phyloP scores from a whole-genome alignment of 2,888 invertebrate species.

The Tachystola acroxantha region DNA sequence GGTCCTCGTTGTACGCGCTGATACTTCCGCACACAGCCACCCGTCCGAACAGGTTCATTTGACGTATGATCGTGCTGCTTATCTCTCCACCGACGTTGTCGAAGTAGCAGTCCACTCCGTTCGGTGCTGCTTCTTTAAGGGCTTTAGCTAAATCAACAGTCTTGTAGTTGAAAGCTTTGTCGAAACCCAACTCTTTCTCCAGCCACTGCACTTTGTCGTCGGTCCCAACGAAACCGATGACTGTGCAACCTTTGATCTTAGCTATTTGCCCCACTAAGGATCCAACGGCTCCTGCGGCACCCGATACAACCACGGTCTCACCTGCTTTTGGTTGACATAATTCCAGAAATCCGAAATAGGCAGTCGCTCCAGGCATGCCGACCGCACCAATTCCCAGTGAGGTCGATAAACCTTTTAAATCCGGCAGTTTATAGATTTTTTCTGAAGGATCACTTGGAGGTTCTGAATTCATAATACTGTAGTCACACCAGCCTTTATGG shows the following conservation, averaged over 20 bases:
- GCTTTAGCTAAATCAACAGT: constrained; percentile 71
- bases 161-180: constrained; percentile 86
- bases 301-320: constrained; percentile 80
- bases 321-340: constrained; percentile 80
- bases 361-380: constrained; percentile 84
- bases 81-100: constrained; percentile 87
- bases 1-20: constrained; percentile 46
- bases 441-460: constrained; percentile 30
- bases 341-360: constrained; percentile 81
- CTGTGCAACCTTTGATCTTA: constrained; percentile 73
- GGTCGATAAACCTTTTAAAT: constrained; percentile 62
- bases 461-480: constrained; percentile 37
- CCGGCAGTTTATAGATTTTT: constrained; percentile 56
- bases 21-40: constrained; percentile 47
- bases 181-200: constrained; percentile 81
- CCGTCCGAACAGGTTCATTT: constrained; percentile 71
- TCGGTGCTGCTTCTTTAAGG: constrained; percentile 81
- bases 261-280: constrained; percentile 78
- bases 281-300: constrained; percentile 84
- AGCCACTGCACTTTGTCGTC: constrained; percentile 85
- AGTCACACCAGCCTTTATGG: constrained; percentile 82
- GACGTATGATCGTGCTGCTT: constrained; percentile 73
- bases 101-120: constrained; percentile 86
- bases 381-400: constrained; percentile 79
- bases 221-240: constrained; percentile 85